These are phyloP conservation scores for Isoperla grammatica DNA, from an alignment of 2,888 invertebrate genomes.

Conservation along the genomic window DNA sequence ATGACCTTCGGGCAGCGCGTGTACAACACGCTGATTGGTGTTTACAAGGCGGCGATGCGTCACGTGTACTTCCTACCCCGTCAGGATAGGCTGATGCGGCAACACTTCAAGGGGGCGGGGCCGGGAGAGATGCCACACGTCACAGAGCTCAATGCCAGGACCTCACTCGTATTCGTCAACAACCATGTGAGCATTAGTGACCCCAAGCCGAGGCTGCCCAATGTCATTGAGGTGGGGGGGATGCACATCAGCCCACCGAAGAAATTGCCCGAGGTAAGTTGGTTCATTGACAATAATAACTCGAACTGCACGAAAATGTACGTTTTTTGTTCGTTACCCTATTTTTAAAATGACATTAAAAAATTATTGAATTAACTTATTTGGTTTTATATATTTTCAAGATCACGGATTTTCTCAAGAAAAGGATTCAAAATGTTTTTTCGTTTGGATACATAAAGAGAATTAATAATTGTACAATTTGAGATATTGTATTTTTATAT, in stretches of 20 bases:
- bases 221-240: conserved; percentile 43
- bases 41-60: not conserved
- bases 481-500: too few species aligned
- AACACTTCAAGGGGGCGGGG: not conserved
- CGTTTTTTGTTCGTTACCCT: too few species aligned
- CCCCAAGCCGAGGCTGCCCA: conserved; percentile 43
- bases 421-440: too few species aligned
- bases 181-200: conserved; percentile 36
- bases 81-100: conserved; percentile 11
- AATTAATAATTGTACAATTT: too few species aligned
- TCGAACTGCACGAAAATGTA: too few species aligned
- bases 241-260: conserved; percentile 41
- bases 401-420: too few species aligned
- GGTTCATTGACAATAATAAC: too few species aligned
- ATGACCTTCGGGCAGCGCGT: conserved; percentile 46
- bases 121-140: conserved; percentile 19
- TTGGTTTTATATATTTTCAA: too few species aligned
- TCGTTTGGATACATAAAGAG: too few species aligned
- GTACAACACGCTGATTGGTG: conserved; percentile 43
- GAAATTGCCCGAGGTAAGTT: conserved; percentile 38
- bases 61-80: not conserved
- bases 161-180: conserved; percentile 38
- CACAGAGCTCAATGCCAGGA: conserved; percentile 27
- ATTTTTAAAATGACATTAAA: too few species aligned
- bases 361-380: too few species aligned